Conservation (phyloP, 2,888 invertebrate species). For the Creontiades dilutus region DNA sequence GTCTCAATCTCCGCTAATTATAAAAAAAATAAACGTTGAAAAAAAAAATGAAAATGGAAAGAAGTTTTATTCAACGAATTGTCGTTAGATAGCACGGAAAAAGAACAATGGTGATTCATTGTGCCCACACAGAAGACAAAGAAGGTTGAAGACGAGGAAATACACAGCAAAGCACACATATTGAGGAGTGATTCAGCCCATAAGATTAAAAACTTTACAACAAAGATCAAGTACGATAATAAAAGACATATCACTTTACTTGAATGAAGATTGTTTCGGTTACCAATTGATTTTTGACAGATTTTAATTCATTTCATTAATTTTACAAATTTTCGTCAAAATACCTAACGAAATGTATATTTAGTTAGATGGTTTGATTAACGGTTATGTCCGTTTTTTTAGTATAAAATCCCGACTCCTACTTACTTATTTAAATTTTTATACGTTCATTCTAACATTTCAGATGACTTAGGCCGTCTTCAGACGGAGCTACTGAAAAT, state of each 20-base stretch:
- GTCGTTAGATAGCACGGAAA: neutral
- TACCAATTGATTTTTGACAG: neutral
- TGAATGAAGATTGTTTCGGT: neutral
- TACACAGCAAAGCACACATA: neutral
- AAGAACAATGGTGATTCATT: conserved; percentile 14
- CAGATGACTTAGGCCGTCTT: too few relatives aligned
- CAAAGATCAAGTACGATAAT: neutral
- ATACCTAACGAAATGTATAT: too few relatives aligned
- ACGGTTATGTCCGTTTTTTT: too few relatives aligned
- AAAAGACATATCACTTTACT: neutral
- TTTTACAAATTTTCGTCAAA: too few relatives aligned
- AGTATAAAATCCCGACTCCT: too few relatives aligned
- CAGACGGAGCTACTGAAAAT: too few relatives aligned
- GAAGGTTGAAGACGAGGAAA: conserved; percentile 45
- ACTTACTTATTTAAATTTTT: too few relatives aligned
- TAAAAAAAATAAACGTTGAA: neutral
- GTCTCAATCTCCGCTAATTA: too few relatives aligned
- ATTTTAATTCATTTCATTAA: too few relatives aligned
- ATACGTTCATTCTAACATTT: too few relatives aligned
- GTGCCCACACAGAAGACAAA: conserved; percentile 34
- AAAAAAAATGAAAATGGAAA: neutral
- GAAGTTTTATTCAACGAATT: neutral
- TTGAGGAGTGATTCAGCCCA: conserved; percentile 20
- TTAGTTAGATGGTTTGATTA: too few relatives aligned
- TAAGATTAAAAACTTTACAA: neutral